Base-by-base conservation (phyloP, 2,888 invertebrate species). In the Catocala sponsa region DNA sequence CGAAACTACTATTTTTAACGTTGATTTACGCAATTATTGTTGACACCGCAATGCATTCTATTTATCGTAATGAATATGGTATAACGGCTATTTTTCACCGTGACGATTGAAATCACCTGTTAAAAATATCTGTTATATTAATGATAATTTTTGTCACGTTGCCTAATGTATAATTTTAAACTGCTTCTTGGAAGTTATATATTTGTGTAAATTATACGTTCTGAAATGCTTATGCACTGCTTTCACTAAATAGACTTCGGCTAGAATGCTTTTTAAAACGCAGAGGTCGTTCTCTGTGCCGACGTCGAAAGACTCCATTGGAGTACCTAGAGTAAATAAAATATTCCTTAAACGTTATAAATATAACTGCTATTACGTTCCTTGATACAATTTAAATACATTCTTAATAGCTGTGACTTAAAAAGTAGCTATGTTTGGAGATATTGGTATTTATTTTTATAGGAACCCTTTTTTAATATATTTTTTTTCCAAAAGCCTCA, bases 231-330 rank as follows among this genome's bases (percentile, higher is more conserved):
- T 81, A 63, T 85, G 86, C 85, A 86, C 82, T 83, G 88, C 89
- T 87, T 88, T 53, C 65, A 64, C 64, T 77, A 55, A 63, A 61
- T 87, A 94, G 93, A 85, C 88, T 50, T 90, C 95, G 88, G 96
- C 96, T 92, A 95, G 97, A 95, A 96, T 97, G 95, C 96, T 97
- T 94, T 98, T 98, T 94, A 98, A 98, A 95, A 98, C 98, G 78
- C 98, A 98, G 95, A 96, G 98, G 85, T 98, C 98, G 78, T 98
- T 98, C 91, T 98, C 98, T 84, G 98, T 98, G 92, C 98, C 98
- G 71, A 98, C 98, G 46, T 97, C 98, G 65, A 98, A 98, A 95
- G 97, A 97, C 89, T 86, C 90, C 84, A 96, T 94, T 55, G 90
- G 88, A 75, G 89, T 90, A 0, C 93, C 91, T 84, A 95, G 94